These are phyloP conservation scores for Thera britannica DNA, from an alignment of 2,888 invertebrate species.

Conservation along the genomic window DNA sequence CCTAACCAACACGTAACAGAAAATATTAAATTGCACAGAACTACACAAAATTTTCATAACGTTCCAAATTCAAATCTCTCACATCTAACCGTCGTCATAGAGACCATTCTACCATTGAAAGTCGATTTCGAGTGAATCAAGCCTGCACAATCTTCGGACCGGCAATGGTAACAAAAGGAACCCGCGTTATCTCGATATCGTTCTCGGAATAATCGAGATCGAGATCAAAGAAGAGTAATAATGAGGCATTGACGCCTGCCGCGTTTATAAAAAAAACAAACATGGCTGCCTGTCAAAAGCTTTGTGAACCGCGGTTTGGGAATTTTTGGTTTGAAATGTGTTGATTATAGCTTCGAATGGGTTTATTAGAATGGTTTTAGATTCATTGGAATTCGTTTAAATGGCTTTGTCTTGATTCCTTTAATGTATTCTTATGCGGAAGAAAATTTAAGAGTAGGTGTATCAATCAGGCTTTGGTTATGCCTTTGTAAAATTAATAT, in stretches of 20 bases:
- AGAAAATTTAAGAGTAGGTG: neutral
- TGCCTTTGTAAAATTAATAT: no score
- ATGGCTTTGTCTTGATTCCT: neutral
- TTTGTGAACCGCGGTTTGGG: constrained; percentile 19
- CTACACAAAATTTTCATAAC: neutral
- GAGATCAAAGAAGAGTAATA: constrained; percentile 73
- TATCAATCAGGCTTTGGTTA: no score
- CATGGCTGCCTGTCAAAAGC: constrained; percentile 56
- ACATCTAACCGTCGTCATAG: neutral
- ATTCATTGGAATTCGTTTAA: constrained; percentile 10
- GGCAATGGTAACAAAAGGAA: constrained; percentile 32
- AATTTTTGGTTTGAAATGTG: constrained; percentile 24
- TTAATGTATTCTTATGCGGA: neutral
- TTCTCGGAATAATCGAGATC: constrained; percentile 33
- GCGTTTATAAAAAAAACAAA: constrained; percentile 44
- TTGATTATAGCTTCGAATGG: constrained; percentile 14
- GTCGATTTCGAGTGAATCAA: constrained; percentile 15
- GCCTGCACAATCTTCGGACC: constrained; percentile 15
- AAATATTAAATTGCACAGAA: neutral
- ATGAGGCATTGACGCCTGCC: constrained; percentile 69
- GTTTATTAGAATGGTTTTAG: constrained; percentile 13
- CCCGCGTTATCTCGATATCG: constrained; percentile 33
- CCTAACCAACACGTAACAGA: neutral
- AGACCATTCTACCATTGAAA: constrained; percentile 7
- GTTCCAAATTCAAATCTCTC: constrained; percentile 1